Percentiles rank a stretch among this genome's conserved stretches.
These are phyloP conservation scores for Harmothoe impar DNA, from an alignment of 2,888 invertebrate species.

Conservation along the genomic window DNA sequence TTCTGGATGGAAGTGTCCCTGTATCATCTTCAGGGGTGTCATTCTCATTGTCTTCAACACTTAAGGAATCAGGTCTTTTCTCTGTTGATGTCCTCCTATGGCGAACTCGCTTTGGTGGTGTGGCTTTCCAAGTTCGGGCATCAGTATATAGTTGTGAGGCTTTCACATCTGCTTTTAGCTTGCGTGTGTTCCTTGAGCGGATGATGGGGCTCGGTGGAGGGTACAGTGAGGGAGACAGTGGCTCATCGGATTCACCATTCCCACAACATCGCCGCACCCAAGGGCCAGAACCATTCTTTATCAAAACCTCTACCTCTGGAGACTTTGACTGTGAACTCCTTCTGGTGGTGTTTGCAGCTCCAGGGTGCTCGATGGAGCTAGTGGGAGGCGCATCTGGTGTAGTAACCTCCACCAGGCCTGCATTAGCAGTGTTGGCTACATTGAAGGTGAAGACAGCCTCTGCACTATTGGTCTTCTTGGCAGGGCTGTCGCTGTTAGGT, in stretches of 20 bases:
- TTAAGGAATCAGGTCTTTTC: slow-evolving; percentile 46
- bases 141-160: slow-evolving; percentile 10
- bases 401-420: slow-evolving; percentile 31
- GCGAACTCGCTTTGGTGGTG: slow-evolving; percentile 66
- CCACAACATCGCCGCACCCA: slow-evolving; percentile 17
- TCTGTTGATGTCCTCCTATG: slow-evolving; percentile 62
- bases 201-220: slow-evolving; percentile 67
- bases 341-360: background rate
- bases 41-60: background rate
- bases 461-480: slow-evolving; percentile 33
- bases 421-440: slow-evolving; percentile 33
- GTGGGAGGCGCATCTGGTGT: background rate
- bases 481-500: background rate
- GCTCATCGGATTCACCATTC: background rate
- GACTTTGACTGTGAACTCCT: slow-evolving; percentile 16
- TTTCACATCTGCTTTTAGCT: slow-evolving; percentile 59
- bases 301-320: background rate
- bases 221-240: slow-evolving; percentile 40
- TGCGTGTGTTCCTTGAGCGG: slow-evolving; percentile 65
- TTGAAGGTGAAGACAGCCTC: slow-evolving; percentile 59
- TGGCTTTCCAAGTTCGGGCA: slow-evolving; percentile 63
- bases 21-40: background rate
- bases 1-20: background rate
- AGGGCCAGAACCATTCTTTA: background rate
- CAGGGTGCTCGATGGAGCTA: background rate